Percentiles rank a stretch among this genome's conserved stretches.
Conservation (phyloP, 2,888 invertebrate genomes). For the Ypsolopha sequella region DNA sequence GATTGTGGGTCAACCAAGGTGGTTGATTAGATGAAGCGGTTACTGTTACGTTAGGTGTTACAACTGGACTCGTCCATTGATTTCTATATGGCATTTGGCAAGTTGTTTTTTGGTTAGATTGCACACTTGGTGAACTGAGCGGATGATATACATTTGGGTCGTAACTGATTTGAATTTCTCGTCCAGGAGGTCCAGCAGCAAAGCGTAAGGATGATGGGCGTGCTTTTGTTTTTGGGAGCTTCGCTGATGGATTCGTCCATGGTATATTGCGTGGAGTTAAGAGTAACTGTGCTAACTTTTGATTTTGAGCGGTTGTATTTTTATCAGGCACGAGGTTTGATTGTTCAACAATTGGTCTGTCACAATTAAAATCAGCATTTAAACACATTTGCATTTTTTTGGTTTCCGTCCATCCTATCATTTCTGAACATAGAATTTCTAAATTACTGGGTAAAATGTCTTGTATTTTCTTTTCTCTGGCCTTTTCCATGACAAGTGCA, state of each 20-base stretch:
- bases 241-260: no score
- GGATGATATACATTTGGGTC: conserved; percentile 8
- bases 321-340: no score
- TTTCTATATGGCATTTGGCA: background rate
- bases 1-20: no score
- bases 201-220: conserved; percentile 5
- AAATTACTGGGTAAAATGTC: background rate
- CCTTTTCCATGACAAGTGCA: background rate
- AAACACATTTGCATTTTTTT: background rate
- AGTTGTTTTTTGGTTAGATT: background rate
- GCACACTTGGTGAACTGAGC: no score
- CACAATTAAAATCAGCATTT: background rate
- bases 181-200: conserved; percentile 17
- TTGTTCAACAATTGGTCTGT: background rate
- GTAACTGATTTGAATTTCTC: conserved; percentile 18
- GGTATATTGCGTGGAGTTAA: no score
- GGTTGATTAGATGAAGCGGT: no score
- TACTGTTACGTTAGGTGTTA: background rate
- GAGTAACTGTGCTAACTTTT: no score
- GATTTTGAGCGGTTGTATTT: no score
- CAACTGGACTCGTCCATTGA: background rate
- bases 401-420: conserved; percentile 3
- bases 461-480: background rate
- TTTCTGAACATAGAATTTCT: conserved; percentile 2
- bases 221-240: no score